Evolutionary conservation across 2,888 invertebrate genomes (phyloP), one percentile per base, ranked within the genome.

Genomic region (Tribolium freemani): DNA sequence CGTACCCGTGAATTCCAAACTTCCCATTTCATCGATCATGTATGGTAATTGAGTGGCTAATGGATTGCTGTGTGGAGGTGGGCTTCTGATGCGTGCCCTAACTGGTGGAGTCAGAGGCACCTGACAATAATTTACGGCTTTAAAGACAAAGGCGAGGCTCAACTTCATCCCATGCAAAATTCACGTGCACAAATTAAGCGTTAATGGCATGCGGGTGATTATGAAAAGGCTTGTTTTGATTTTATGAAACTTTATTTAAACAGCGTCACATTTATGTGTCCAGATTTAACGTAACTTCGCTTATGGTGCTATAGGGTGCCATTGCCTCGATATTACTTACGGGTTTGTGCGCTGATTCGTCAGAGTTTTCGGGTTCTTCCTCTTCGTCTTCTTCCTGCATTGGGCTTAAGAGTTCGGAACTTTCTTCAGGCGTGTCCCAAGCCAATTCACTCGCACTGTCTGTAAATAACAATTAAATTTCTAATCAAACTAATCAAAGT

Each of bases 21-120:
- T 88, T 67, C 87, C 89, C 76, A 90, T 88, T 87, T 92, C 91
- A 76, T 91, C 91, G 78, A 91, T 91, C 87, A 90, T 91, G 83
- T 88, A 90, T 20, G 89, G 90, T 69, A 90, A 84, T 77, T 88
- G 90, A 21, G 89, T 88, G 0, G 88, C 87, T 66, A 88, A 71
- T 56, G 83, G 83, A 77, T 85, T 85, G 77, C 81, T 85, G 74
- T 84, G 83, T 45, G 86, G 85, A 56, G 86, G 85, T 66, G 86
- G 85, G 73, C 78, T 81, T 79, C 84, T 85, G 71, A 81, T 78
- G 61, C 85, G 81, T 69, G 77, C 76, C 64, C 84, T 81, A 60
- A 81, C 76, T 69, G 82, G 79, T 56, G 82, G 78, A 56, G 83
- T 80, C 53, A 81, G 73, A 50, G 81, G 68, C 53, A 72, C 71